These are phyloP conservation scores for Xerus rutilus DNA, from an alignment of 2,797 vertebrate species.

Conservation along the genomic window DNA sequence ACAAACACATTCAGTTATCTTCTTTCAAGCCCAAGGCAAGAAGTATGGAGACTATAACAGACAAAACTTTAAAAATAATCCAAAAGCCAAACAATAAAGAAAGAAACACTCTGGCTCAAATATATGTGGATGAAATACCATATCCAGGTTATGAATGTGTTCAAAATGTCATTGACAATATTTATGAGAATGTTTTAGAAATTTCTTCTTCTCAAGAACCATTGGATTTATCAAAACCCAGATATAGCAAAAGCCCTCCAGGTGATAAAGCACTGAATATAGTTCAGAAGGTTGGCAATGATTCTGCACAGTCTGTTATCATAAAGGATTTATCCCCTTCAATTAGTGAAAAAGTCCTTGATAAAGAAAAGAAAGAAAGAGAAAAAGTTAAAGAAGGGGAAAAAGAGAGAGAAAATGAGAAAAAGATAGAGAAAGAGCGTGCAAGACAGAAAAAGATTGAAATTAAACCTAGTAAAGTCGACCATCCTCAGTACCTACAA, in stretches of 20 bases:
- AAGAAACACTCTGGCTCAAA: neutral
- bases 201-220: slow-evolving; percentile 23
- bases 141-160: slow-evolving; percentile 34
- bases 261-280: neutral
- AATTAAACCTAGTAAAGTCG: slow-evolving; percentile 1
- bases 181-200: slow-evolving; percentile 70
- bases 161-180: slow-evolving; percentile 75
- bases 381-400: neutral
- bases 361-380: neutral
- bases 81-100: neutral
- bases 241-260: neutral
- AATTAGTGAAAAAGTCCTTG: neutral
- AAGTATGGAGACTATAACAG: neutral
- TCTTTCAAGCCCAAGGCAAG: neutral
- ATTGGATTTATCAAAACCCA: neutral
- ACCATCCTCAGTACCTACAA: neutral
- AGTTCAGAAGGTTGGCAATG: neutral
- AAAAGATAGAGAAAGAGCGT: neutral
- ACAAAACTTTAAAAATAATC: neutral
- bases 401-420: neutral
- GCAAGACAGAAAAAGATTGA: neutral
- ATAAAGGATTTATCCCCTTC: neutral
- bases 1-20: neutral
- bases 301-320: neutral
- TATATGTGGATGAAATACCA: neutral